phyloP scores from a whole-genome alignment of 2,113 vertebrate genomes.

The Sardina pilchardus region DNA sequence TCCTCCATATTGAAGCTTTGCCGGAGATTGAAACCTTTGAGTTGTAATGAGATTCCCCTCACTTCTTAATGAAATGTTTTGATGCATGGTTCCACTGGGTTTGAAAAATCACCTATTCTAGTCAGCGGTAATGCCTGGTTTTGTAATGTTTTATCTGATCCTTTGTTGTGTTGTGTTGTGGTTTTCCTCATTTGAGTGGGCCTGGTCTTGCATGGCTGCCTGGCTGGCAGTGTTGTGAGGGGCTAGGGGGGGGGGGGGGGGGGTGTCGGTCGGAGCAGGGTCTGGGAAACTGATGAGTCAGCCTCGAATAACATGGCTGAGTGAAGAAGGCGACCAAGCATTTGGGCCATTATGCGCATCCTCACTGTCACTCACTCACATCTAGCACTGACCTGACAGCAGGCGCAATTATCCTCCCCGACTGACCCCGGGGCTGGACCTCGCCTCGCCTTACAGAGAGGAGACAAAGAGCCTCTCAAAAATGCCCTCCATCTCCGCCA shows the following conservation, averaged over 20 bases:
- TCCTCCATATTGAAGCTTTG: background rate
- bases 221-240: conserved; percentile 33
- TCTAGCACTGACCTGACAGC: conserved; percentile 65
- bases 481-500: background rate
- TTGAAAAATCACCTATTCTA: background rate
- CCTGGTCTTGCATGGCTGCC: conserved; percentile 59
- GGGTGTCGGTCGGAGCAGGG: background rate
- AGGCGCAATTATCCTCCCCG: conserved; percentile 61
- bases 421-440: conserved; percentile 43
- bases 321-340: conserved; percentile 59
- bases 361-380: conserved; percentile 67
- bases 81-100: background rate
- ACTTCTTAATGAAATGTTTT: background rate
- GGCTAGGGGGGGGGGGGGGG: conserved; percentile 7
- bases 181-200: conserved; percentile 26
- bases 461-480: conserved; percentile 4
- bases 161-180: background rate
- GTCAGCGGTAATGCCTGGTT: background rate
- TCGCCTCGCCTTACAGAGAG: conserved; percentile 40
- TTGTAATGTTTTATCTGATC: background rate
- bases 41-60: background rate
- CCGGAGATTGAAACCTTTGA: background rate
- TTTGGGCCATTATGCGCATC: conserved; percentile 63
- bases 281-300: conserved; percentile 51
- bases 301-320: conserved; percentile 54